Evolutionary conservation across 2,888 invertebrate genomes (phyloP), one percentile per base, ranked within the genome.

Genomic region (Parasteatoda lunata): DNA sequence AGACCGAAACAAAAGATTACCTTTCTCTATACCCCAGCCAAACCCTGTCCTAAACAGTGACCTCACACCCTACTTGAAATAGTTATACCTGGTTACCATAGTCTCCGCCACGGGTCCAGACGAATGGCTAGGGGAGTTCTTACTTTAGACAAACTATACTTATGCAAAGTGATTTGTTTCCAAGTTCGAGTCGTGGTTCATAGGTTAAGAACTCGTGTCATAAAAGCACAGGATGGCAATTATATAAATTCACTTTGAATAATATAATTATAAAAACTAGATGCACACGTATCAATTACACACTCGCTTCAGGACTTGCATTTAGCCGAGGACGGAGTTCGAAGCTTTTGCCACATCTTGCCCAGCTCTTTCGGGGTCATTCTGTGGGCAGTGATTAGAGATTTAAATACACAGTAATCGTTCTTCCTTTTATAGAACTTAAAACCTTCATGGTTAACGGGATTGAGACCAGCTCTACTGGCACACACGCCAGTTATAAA

Each of bases 361-460:
- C 30, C 13, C 54, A 89, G 77, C 70, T 89, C 89, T 30, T 69
- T 80, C 0, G 86, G 86, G n/a, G 64, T 72, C 89, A 89, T 89
- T 49, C 84, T 80, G 65, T 89, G 89, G 76, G 88, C 88, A 48
- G 89, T 89, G 66, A 89, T 88, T 30, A 89, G 77, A 9, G 85
- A 68, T 51, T 72, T 80, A 78, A 89, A 89, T 8, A 82, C 68
- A 59, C 89, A 89, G 8, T 76, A 65, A 80, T 88, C 84, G 45
- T 88, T 89, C 81, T 89, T 89, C 54, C 89, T 47, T 68, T 89
- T 89, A 72, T 82, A 87, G 75, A 88, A 89, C 66, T 89, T 89
- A 71, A 89, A 89, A 15, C 89, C 89, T 9, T 88, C 84, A 68
- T 88, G 76, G 69, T 89, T 89, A 7, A 79, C 68, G 69, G 88